Base-by-base conservation (phyloP, 2,888 invertebrate species). In the Scelioninae gen. 2 region DNA sequence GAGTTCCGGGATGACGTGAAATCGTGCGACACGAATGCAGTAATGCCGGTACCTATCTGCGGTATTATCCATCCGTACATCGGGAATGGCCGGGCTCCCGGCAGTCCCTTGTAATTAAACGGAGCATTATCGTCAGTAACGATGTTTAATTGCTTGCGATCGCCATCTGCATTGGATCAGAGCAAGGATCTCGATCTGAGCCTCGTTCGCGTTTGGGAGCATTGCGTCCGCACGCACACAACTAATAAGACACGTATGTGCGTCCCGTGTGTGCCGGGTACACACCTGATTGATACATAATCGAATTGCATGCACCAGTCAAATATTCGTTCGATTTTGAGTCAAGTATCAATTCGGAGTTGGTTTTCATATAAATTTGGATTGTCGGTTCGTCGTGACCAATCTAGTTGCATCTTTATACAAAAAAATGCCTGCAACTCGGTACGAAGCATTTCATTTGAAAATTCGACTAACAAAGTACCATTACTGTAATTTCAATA, bases 81-180 rank as follows among this genome's bases (percentile, higher is more conserved):
- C 73, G 61, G 50, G 39, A 68, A 65, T 45, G 64, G 58, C 71
- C 61, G 39, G 13, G 50, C 70, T 64, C 64, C 67, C 68, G 67
- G 70, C 61, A 73, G 75, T 74, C 64, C 72, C 73, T 74, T 78
- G 77, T 79, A 79, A 79, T 79, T 79, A 79, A 79, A 77, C 77
- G 77, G 73, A 74, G 75, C 77, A 77, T 79, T 77, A 79, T 78
- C 78, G 75, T 77, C 74, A 74, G 76, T 78, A 77, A 77, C 72
- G 76, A 77, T 79, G 76, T 78, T 79, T 76, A 79, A 77, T 79
- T 78, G 75, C 78, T 74, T 75, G 58, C 69, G 74, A 74, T 74
- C 77, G 63, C 73, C 77, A 77, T 77, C 77, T 77, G 76, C 72
- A 78, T 77, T 72, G 75, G 76, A 78, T 77, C 78, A 76, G 74